Base-by-base conservation (phyloP, 1,140 invertebrate species). In the Leucophenga varia region DNA sequence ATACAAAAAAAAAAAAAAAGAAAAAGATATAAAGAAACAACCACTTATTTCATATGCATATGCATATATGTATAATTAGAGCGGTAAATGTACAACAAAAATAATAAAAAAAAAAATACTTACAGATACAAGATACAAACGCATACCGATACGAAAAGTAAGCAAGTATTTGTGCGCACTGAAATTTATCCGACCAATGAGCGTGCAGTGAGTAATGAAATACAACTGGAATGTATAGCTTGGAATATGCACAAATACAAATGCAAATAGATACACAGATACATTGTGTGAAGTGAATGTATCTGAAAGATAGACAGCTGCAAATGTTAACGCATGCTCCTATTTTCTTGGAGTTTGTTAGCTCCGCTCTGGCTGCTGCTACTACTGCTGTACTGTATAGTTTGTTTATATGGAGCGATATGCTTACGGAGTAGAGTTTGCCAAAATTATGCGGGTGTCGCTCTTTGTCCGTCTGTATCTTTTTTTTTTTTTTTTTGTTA, bases 401-500 rank as follows among this genome's bases (percentile, higher is more conserved):
- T n/a, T n/a, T n/a, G n/a, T n/a, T n/a, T n/a, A n/a, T n/a, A n/a
- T n/a, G n/a, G n/a, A n/a, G 42, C 25, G 43, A 37, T 36, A 34
- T 61, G 53, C 35, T 56, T 52, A 55, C 63, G 63, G 63, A 65
- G 63, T 67, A 47, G 42, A 41, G 22, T 59, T 59, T 65, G 57
- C 52, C 50, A 61, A 65, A 67, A 54, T 67, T 65, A 65, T 65
- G 63, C 63, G 63, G 63, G 63, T 67, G 61, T 64, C 8, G 32
- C 32, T 14, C 13, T 34, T 4, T n/a, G 32, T 34, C 52, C 28
- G 44, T 39, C 18, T 36, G 25, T 39, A 18, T 25, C 22, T 25
- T 25, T 10, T 5, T 10, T 25, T 10, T 25, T 25, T 25, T 25
- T 5, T 25, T 25, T 25, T 25, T 6, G 22, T 10, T 25, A 5